These are phyloP conservation scores for Leptoclinus maculatus DNA, from an alignment of 2,797 vertebrate species.

Conservation along the genomic window DNA sequence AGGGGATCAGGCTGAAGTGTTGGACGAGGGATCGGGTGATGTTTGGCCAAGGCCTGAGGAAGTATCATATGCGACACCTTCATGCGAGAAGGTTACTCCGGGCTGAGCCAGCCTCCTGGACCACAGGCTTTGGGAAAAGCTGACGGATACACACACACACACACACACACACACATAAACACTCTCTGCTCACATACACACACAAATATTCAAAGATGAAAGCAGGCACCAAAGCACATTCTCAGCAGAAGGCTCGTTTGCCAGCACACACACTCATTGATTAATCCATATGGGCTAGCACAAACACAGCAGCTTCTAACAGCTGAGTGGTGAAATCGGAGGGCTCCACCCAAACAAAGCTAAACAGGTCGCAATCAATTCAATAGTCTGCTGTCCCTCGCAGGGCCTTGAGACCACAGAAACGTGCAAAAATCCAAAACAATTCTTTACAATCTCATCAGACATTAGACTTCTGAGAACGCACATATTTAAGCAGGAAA, in stretches of 20 bases:
- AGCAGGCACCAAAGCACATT: slow-evolving; percentile 41
- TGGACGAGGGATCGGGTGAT: slow-evolving; percentile 78
- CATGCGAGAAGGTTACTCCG: slow-evolving; percentile 80
- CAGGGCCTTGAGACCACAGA: slow-evolving; percentile 13
- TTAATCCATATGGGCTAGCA: slow-evolving; percentile 63
- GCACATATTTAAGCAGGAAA: slow-evolving; percentile 27
- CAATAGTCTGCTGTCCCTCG: slow-evolving; percentile 50
- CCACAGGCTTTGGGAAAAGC: slow-evolving; percentile 64
- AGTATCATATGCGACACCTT: slow-evolving; percentile 84
- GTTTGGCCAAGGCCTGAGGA: slow-evolving; percentile 83
- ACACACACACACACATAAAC: slow-evolving; percentile 35
- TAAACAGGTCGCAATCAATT: slow-evolving; percentile 60
- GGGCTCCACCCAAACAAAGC: slow-evolving; percentile 77
- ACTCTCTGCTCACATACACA: slow-evolving; percentile 29
- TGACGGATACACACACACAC: slow-evolving; percentile 45
- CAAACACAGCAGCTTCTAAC: slow-evolving; percentile 70
- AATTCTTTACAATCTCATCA: slow-evolving; percentile 26
- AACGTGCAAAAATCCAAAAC: slow-evolving; percentile 21
- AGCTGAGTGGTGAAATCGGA: slow-evolving; percentile 64
- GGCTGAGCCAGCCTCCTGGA: slow-evolving; percentile 61
- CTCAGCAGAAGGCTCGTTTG: slow-evolving; percentile 47
- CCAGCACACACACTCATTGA: slow-evolving; percentile 67
- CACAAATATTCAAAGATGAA: slow-evolving; percentile 45
- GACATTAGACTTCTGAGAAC: slow-evolving; percentile 6
- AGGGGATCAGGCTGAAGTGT: slow-evolving; percentile 67